Evolutionary conservation across 2,797 vertebrate species (phyloP), one percentile per base, ranked within the genome.

Genomic region (Hipposideros larvatus): DNA sequence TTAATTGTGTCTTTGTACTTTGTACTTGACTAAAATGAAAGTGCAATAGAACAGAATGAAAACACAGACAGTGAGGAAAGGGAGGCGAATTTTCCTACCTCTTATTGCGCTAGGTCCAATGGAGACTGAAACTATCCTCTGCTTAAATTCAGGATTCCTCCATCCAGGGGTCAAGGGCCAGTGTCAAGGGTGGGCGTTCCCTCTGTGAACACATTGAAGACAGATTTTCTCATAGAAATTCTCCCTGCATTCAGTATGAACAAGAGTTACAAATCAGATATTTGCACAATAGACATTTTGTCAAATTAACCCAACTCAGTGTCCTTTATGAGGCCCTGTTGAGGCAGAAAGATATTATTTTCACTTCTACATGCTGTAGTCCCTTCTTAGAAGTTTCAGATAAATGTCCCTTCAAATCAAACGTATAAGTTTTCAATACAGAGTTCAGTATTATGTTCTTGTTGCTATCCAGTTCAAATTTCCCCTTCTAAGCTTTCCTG

Each of bases 141-240:
- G 19, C n/a, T 63, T 93, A 51, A 55, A 78, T 79, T 73, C 41
- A 71, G 21, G 2, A 70, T 65, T 61, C 11, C 22, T 75, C 14
- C 34, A 70, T 59, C 21, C 5, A 41, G 5, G 4, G 19, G 1
- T 31, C 46, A 14, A 37, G 31, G 73, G 11, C 11, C 19, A 28
- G 26, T 11, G n/a, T 18, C 41, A 41, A 59, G 14, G 0, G 1
- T 13, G 18, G 8, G 7, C 1, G 6, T 11, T n/a, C 24, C 10
- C 11, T 59, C n/a, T 59, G 7, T 46, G 18, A 75, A n/a, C 16
- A 31, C 9, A 22, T 26, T 68, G 9, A 63, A 21, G 7, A 53
- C 22, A 63, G 22, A 65, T 2, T 63, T 55, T 66, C 22, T 46
- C 1, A 0, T 4, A 86, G 9, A 1, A 1, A 80, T 82, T 87